Conservation (phyloP, 2,113 vertebrate genomes). For the Oryzias woworae region DNA sequence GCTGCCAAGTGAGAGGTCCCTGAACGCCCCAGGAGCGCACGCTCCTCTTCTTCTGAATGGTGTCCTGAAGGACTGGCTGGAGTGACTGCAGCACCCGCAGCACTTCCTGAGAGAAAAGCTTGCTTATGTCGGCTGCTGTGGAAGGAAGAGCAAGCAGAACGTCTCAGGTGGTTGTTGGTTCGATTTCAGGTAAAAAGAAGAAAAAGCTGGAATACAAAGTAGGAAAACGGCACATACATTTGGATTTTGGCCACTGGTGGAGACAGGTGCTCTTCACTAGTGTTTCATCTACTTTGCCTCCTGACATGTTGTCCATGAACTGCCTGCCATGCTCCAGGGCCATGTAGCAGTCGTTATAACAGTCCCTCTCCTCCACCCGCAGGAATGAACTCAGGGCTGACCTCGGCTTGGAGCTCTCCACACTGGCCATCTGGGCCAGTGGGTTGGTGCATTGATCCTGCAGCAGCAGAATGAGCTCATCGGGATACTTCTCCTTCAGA, state of each 20-base stretch:
- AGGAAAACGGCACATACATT: constrained; percentile 75
- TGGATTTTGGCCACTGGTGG: constrained; percentile 95
- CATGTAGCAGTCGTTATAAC: constrained; percentile 95
- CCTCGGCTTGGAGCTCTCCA: constrained; percentile 78
- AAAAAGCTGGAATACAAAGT: not conserved
- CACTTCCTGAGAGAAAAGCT: constrained; percentile 97
- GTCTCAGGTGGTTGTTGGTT: not conserved
- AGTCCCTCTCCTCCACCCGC: constrained; percentile 94
- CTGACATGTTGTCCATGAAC: constrained; percentile 99
- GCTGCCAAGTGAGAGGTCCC: constrained; percentile 97
- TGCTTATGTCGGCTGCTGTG: constrained; percentile 87
- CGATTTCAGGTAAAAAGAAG: not conserved
- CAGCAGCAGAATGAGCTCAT: constrained; percentile 91
- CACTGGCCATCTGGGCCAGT: constrained; percentile 88
- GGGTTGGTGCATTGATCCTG: constrained; percentile 98
- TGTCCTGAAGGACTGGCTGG: constrained; percentile 96
- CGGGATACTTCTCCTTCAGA: constrained; percentile 87
- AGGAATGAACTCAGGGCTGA: constrained; percentile 72
- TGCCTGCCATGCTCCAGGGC: constrained; percentile 96
- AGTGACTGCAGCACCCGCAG: constrained; percentile 94
- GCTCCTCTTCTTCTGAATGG: constrained; percentile 96
- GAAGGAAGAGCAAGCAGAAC: not conserved
- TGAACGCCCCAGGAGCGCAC: constrained; percentile 97
- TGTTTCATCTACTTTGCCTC: constrained; percentile 96
- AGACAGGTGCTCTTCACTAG: constrained; percentile 97